phyloP scores from a whole-genome alignment of 2,113 vertebrate species.

The Rhadina sibilatrix region DNA sequence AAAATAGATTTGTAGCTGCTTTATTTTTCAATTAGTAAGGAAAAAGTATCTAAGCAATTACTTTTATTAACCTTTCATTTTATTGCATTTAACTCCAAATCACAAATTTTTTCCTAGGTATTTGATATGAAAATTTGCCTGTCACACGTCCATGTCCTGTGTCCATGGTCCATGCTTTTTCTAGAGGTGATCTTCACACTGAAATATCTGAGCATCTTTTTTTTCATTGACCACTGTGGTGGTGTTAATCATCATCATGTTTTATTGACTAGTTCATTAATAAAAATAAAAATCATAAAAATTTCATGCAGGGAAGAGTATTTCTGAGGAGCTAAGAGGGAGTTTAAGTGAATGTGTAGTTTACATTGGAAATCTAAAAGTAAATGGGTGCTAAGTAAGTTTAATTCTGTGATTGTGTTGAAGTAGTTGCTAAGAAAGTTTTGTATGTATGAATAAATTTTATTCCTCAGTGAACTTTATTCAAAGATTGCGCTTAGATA shows the following conservation, averaged over 20 bases:
- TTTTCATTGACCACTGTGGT: background rate
- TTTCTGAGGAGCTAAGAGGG: background rate
- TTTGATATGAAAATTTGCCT: background rate
- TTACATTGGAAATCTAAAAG: background rate
- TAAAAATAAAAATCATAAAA: background rate
- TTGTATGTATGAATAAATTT: background rate
- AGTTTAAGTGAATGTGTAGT: background rate
- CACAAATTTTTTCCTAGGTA: background rate
- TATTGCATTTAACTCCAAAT: background rate
- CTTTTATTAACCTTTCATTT: background rate
- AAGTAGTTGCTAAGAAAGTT: background rate
- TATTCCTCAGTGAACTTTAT: background rate
- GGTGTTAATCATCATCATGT: background rate
- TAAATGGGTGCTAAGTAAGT: background rate
- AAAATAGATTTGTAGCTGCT: background rate
- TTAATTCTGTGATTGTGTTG: background rate
- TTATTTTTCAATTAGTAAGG: background rate
- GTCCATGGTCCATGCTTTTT: background rate
- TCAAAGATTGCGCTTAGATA: background rate
- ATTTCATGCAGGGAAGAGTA: background rate
- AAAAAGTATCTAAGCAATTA: background rate
- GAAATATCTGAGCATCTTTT: background rate
- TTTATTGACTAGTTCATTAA: background rate
- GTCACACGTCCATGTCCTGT: background rate
- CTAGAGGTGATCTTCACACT: background rate